phyloP scores from a whole-genome alignment of 2,797 vertebrate genomes.

The Danio tinwini region DNA sequence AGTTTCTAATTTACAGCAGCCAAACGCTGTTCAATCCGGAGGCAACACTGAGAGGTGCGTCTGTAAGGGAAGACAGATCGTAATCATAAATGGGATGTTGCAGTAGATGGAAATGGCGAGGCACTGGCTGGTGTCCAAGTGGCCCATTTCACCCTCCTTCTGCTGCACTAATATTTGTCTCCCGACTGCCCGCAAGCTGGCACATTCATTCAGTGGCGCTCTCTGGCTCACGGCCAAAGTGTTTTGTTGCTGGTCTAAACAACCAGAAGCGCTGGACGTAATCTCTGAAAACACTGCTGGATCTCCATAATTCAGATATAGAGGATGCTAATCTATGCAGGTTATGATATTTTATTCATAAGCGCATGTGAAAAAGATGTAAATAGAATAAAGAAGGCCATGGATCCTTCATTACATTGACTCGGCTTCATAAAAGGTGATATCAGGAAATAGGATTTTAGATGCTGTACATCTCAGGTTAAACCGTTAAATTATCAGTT shows the following conservation, averaged over 20 bases:
- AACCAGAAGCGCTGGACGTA: constrained; percentile 39
- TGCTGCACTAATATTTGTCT: constrained; percentile 61
- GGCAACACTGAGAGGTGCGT: constrained; percentile 43
- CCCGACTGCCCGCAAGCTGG: constrained; percentile 54
- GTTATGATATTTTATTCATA: constrained; percentile 33
- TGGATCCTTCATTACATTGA: constrained; percentile 55
- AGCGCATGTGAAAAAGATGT: background rate
- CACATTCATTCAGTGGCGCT: constrained; percentile 59
- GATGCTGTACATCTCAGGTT: constrained; percentile 64
- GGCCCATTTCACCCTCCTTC: constrained; percentile 51
- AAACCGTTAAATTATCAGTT: constrained; percentile 64
- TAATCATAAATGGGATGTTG: constrained; percentile 62
- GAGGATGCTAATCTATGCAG: constrained; percentile 38
- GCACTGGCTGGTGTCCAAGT: constrained; percentile 65
- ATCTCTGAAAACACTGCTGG: constrained; percentile 35
- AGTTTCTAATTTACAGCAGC: constrained; percentile 6
- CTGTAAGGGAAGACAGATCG: constrained; percentile 62
- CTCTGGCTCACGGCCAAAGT: constrained; percentile 45
- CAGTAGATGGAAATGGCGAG: constrained; percentile 62
- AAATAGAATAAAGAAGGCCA: constrained; percentile 6
- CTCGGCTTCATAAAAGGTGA: constrained; percentile 60
- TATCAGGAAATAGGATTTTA: constrained; percentile 54
- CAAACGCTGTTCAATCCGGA: constrained; percentile 19
- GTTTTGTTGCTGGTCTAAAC: constrained; percentile 44
- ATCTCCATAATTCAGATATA: constrained; percentile 42